Evolutionary conservation across 2,113 vertebrate genomes (phyloP).

Genomic region (Megalops atlanticus): DNA sequence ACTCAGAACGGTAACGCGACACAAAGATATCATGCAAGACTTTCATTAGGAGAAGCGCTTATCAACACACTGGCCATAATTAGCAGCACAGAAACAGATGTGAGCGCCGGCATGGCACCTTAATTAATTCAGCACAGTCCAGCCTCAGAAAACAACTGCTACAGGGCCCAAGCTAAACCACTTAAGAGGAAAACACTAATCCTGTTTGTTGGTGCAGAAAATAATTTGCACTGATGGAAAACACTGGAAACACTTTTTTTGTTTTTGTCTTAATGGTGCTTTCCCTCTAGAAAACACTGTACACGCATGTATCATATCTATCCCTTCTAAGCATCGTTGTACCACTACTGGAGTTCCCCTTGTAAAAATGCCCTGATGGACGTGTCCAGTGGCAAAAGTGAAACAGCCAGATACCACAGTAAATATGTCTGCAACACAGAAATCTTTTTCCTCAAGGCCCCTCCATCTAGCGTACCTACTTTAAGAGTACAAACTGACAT

Average conservation of each 20-base stretch:
- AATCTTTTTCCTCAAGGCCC: too few species aligned
- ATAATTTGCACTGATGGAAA: not conserved
- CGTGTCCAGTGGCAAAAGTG: too few species aligned
- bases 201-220: constrained; percentile 7
- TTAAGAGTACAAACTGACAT: not conserved
- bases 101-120: not conserved
- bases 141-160: constrained; percentile 16
- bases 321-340: not conserved
- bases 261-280: not conserved
- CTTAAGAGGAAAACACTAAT: not conserved
- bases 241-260: not conserved
- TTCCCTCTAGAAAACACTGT: not conserved
- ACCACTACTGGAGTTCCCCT: not conserved
- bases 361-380: too few species aligned
- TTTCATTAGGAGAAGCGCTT: not conserved
- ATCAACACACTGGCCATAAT: constrained; percentile 15
- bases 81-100: constrained; percentile 25
- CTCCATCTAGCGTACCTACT: not conserved
- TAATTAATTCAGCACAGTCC: constrained; percentile 26
- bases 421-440: not conserved
- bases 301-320: not conserved
- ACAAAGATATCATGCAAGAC: not conserved
- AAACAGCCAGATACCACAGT: too few species aligned
- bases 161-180: not conserved
- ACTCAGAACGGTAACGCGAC: not conserved